Conservation (phyloP, 92 coral and sea anemone species). For the Paramuricea clavata region DNA sequence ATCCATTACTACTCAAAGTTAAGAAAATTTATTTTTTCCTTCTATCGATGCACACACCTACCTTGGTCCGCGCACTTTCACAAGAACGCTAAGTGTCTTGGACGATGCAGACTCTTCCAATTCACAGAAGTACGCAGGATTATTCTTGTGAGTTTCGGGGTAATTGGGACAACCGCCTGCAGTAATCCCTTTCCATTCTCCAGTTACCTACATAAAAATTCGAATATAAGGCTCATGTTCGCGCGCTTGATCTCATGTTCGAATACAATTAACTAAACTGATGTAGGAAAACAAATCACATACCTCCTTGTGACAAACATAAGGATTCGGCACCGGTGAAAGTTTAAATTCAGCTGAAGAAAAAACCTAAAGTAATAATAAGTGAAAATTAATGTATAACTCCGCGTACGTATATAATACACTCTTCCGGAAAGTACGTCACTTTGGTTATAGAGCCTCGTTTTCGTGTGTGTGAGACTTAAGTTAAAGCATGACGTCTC, state of each 20-base stretch:
- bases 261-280: background rate
- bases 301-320: conserved; percentile 91
- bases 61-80: conserved; percentile 97
- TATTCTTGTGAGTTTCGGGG: conserved; percentile 75
- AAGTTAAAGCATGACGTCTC: no score
- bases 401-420: background rate
- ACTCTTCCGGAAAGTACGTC: no score
- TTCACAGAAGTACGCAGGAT: conserved; percentile 87
- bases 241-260: background rate
- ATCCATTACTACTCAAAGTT: background rate
- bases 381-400: background rate
- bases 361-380: conserved; percentile 76
- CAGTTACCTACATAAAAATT: conserved; percentile 73
- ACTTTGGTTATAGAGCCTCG: no score
- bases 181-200: conserved; percentile 85
- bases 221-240: background rate
- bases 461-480: no score
- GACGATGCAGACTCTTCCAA: conserved; percentile 74
- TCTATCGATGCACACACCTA: conserved; percentile 42
- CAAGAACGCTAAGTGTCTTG: conserved; percentile 82
- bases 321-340: conserved; percentile 88
- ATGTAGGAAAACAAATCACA: background rate
- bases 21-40: background rate
- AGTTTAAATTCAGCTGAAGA: conserved; percentile 92
- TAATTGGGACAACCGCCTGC: conserved; percentile 99